phyloP scores from a whole-genome alignment of 1,140 invertebrate genomes.

The Grapholita molesta region DNA sequence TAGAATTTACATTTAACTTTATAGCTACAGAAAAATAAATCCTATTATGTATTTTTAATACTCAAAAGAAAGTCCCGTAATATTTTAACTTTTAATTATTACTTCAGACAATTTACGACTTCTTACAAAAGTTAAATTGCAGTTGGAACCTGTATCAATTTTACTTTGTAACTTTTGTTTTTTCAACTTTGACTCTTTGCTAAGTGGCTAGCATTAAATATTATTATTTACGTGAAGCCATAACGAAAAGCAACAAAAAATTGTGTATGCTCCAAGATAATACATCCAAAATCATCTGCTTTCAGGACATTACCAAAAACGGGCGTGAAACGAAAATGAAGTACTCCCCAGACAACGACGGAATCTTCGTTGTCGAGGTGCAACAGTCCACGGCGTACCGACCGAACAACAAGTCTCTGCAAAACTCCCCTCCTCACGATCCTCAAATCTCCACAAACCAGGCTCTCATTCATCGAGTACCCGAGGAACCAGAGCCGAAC shows the following conservation, averaged over 20 bases:
- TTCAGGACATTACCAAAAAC: slow-evolving; percentile 82
- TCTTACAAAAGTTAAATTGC: neutral
- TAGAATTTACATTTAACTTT: no score
- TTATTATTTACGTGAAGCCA: neutral
- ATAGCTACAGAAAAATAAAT: neutral
- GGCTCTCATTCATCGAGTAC: slow-evolving; percentile 78
- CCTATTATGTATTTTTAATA: neutral
- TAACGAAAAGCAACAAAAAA: neutral
- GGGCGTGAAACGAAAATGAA: slow-evolving; percentile 84
- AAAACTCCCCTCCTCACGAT: slow-evolving; percentile 56
- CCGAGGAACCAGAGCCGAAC: slow-evolving; percentile 63
- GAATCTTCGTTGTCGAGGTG: slow-evolving; percentile 89
- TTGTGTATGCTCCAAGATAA: no score
- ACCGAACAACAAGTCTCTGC: slow-evolving; percentile 45
- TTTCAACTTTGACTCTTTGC: neutral
- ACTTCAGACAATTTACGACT: slow-evolving; percentile 8
- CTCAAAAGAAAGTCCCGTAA: neutral
- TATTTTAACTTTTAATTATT: neutral
- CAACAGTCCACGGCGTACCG: slow-evolving; percentile 76
- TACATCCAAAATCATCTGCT: slow-evolving; percentile 29
- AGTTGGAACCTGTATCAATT: neutral
- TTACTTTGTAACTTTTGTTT: neutral
- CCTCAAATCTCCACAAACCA: slow-evolving; percentile 76
- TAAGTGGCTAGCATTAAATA: neutral
- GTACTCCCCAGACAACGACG: slow-evolving; percentile 83